These are phyloP conservation scores for Scortum barcoo DNA, from an alignment of 2,113 vertebrate genomes.

Conservation along the genomic window DNA sequence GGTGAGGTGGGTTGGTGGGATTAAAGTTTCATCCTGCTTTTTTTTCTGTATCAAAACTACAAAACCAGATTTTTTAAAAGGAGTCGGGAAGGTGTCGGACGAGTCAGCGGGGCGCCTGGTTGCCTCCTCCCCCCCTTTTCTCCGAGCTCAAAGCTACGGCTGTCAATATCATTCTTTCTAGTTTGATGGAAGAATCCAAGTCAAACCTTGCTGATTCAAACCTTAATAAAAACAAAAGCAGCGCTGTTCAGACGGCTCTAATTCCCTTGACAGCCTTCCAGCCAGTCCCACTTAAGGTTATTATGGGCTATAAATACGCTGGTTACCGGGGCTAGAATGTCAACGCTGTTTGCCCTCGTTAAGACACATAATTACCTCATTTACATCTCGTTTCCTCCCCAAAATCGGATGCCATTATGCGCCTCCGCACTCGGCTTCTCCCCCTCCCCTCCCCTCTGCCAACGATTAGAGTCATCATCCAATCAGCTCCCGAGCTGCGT, in stretches of 20 bases:
- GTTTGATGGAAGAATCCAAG: constrained; percentile 58
- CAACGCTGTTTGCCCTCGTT: constrained; percentile 80
- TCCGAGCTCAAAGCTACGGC: background rate
- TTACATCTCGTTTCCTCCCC: constrained; percentile 85
- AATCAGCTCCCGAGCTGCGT: constrained; percentile 71
- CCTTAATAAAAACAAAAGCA: constrained; percentile 73
- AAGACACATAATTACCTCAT: constrained; percentile 86
- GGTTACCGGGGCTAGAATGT: constrained; percentile 77
- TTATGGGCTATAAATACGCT: constrained; percentile 85
- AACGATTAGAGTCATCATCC: constrained; percentile 70
- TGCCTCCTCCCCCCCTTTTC: background rate
- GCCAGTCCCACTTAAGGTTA: constrained; percentile 83
- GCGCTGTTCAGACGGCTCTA: constrained; percentile 74
- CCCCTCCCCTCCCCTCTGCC: constrained; percentile 35
- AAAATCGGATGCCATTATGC: constrained; percentile 85
- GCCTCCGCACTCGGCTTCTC: constrained; percentile 61
- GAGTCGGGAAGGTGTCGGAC: background rate
- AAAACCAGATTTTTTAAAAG: background rate
- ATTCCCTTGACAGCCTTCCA: constrained; percentile 78
- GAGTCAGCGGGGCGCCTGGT: background rate
- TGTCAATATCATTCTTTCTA: constrained; percentile 43
- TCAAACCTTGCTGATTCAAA: constrained; percentile 58
- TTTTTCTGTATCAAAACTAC: constrained; percentile 33
- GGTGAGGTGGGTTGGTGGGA: too few relatives aligned
- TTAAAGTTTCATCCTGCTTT: constrained; percentile 37